Evolutionary conservation across 1,140 invertebrate species (phyloP), one percentile per base, ranked within the genome.

Genomic region (Monomorium pharaonis): DNA sequence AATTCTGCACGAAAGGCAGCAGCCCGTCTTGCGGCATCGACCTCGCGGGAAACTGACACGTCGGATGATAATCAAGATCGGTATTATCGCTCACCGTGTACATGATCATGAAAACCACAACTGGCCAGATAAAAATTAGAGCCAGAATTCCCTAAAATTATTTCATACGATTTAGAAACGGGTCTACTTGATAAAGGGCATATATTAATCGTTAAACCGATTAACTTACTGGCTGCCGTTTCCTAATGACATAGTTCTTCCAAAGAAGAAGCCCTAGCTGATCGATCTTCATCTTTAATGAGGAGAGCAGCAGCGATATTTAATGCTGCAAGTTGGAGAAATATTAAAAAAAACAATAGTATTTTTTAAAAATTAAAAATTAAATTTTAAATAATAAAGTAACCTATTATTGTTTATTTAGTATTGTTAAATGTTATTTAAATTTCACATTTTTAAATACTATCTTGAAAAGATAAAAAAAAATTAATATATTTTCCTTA

Each of bases 1-100:
- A 97, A 21, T 96, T 97, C 90, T 97, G 96, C 27, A 97, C 94
- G 89, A 97, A 96, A 1, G 95, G 96, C 18, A 97, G 88, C 33
- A 97, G 91, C 4, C 96, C 96, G 84, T 96, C 94, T 74, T 95
- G 96, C 90, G 96, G 97, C 92, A 97, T 92, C 58, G 96, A 95
- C 16, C 96, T 95, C 5, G 96, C 96, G 5, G 96, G 95, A 91
- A 96, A 97, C 91, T 96, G 96, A 92, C 96, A 96, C 83, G 96
- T 95, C 9, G 95, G 94, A 86, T 95, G 94, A 87, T 96, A 95
- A 85, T 95, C 94, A 37, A 95, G 94, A 86, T 96, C 94, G 18
- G 96, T 93, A 84, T 96, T 96, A 56, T 94, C 93, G 76, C 96
- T 94, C 1, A 96, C 95, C 47, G 95, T 94, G 89, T 95, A 96